phyloP scores from a whole-genome alignment of 92 coral and sea anemone genomes.

The Actinernus sp. region DNA sequence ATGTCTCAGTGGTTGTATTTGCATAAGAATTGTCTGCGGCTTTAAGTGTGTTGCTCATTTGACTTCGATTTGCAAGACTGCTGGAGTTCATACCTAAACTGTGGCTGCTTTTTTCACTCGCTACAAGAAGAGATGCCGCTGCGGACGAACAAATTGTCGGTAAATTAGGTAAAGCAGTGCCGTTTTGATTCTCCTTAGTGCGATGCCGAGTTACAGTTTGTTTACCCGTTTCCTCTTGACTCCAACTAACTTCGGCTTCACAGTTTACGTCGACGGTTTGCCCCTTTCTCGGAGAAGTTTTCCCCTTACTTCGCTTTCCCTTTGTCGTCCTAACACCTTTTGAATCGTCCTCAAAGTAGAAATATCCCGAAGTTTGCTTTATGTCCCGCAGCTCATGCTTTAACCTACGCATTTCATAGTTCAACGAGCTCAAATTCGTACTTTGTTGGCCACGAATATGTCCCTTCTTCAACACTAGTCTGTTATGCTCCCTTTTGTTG shows the following conservation, averaged over 20 bases:
- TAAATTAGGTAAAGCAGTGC: neutral
- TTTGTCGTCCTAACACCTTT: neutral
- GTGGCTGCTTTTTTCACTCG: too few relatives aligned
- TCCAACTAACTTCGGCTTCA: neutral
- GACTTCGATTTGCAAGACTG: too few relatives aligned
- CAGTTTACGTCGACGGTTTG: neutral
- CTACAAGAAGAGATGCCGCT: too few relatives aligned
- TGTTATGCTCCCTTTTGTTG: conserved; percentile 76
- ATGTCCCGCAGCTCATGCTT: conserved; percentile 81
- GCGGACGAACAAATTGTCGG: neutral
- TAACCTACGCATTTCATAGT: conserved; percentile 86
- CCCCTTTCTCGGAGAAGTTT: conserved; percentile 7
- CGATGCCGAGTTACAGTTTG: conserved; percentile 4
- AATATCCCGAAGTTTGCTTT: conserved; percentile 77
- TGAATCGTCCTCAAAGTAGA: conserved; percentile 12
- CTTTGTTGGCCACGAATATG: conserved; percentile 52
- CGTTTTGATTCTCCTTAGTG: neutral
- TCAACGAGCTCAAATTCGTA: conserved; percentile 63
- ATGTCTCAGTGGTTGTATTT: conserved; percentile 10
- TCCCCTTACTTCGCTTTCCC: conserved; percentile 6
- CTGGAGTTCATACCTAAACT: too few relatives aligned
- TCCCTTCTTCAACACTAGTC: conserved; percentile 63
- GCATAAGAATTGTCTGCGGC: conserved; percentile 6
- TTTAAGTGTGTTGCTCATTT: conserved; percentile 6
- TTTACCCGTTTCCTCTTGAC: conserved; percentile 2